A percentile compares a stretch with the other conserved stretches of the same genome.
Evolutionary conservation across 2,113 vertebrate genomes (phyloP).

Genomic region (Alouatta palliata): DNA sequence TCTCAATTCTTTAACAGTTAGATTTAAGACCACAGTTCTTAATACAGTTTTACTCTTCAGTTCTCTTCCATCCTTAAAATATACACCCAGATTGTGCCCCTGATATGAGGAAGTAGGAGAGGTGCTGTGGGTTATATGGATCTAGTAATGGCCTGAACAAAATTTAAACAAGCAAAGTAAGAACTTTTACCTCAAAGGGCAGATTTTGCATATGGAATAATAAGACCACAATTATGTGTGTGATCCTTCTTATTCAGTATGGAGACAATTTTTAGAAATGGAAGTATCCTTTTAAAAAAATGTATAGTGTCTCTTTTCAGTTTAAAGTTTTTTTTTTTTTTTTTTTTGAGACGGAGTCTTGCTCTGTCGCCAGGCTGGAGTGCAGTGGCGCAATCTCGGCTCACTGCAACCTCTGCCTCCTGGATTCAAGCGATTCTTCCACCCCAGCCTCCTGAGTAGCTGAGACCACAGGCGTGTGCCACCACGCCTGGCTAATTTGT

Average conservation of each 20-base stretch:
- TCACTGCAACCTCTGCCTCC: too few species aligned
- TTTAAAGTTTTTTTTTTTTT: background rate
- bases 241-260: background rate
- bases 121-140: too few species aligned
- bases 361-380: too few species aligned
- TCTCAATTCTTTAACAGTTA: background rate
- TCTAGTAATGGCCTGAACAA: background rate
- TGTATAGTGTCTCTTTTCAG: background rate
- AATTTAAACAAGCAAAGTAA: background rate
- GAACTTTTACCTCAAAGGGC: background rate
- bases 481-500: too few species aligned
- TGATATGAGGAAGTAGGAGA: background rate
- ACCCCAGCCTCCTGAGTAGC: too few species aligned
- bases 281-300: background rate
- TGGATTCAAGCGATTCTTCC: too few species aligned
- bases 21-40: background rate
- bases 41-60: background rate
- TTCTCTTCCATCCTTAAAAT: background rate
- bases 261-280: background rate
- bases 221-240: background rate
- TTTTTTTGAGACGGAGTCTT: too few species aligned
- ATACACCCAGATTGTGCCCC: background rate
- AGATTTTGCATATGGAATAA: background rate
- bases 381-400: too few species aligned
- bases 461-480: too few species aligned